These are phyloP conservation scores for Leptarthrus brevirostris DNA, from an alignment of 2,888 invertebrate species.

Conservation along the genomic window DNA sequence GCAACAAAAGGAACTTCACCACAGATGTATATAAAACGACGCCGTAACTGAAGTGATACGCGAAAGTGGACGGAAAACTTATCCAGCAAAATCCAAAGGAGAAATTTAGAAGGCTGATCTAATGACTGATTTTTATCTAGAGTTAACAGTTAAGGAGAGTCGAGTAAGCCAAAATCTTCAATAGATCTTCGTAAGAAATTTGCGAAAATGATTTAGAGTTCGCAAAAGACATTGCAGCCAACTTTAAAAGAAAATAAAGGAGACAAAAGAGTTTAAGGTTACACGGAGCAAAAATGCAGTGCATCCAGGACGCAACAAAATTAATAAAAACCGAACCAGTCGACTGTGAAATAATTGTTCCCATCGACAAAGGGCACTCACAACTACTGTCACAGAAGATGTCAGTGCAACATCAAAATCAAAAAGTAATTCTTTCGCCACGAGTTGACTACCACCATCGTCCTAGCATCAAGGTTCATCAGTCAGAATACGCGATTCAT, in stretches of 20 bases:
- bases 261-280: neutral
- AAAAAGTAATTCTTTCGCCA: constrained; percentile 64
- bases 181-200: constrained; percentile 14
- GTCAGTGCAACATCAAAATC: constrained; percentile 56
- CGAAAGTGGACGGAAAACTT: neutral
- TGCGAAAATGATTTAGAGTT: neutral
- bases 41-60: neutral
- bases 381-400: constrained; percentile 7
- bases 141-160: constrained; percentile 29
- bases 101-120: constrained; percentile 53
- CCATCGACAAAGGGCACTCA: neutral
- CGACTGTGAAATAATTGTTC: constrained; percentile 62
- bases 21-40: too few species aligned
- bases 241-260: too few species aligned
- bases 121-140: constrained; percentile 58
- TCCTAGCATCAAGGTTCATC: neutral
- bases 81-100: constrained; percentile 26
- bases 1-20: too few species aligned
- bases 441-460: constrained; percentile 61
- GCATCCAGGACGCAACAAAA: constrained; percentile 61
- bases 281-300: constrained; percentile 64
- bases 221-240: too few species aligned
- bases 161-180: too few species aligned
- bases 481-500: constrained; percentile 4
- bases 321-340: constrained; percentile 65